phyloP scores from a whole-genome alignment of 1,140 invertebrate species.

The Ceratoteleas bidentatus region DNA sequence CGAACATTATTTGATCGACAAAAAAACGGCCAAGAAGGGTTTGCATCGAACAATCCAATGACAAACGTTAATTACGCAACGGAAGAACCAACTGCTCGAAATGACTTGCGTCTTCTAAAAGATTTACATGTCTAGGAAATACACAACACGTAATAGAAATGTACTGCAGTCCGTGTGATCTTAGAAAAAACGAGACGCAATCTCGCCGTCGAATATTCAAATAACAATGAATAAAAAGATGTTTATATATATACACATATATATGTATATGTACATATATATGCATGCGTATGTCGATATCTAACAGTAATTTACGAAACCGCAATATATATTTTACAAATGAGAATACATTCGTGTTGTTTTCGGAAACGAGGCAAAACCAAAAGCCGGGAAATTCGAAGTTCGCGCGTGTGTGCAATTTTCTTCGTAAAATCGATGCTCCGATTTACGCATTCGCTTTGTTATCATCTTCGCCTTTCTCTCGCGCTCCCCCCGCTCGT shows the following conservation, averaged over 20 bases:
- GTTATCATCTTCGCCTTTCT: slow-evolving; percentile 34
- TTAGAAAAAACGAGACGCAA: slow-evolving; percentile 67
- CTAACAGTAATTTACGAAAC: slow-evolving; percentile 67
- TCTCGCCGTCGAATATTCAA: slow-evolving; percentile 65
- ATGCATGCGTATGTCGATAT: slow-evolving; percentile 60
- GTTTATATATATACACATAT: slow-evolving; percentile 61
- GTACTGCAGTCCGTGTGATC: slow-evolving; percentile 66
- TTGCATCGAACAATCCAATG: slow-evolving; percentile 56
- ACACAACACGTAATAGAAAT: slow-evolving; percentile 67
- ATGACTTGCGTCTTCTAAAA: slow-evolving; percentile 63
- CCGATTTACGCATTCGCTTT: slow-evolving; percentile 58
- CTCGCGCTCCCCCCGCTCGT: slow-evolving; percentile 2
- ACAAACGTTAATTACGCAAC: slow-evolving; percentile 60
- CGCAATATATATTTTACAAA: slow-evolving; percentile 68
- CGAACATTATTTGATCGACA: slow-evolving; percentile 26
- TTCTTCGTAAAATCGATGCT: slow-evolving; percentile 58
- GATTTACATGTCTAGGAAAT: slow-evolving; percentile 67
- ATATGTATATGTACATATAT: slow-evolving; percentile 61
- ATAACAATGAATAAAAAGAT: slow-evolving; percentile 69
- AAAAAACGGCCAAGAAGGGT: slow-evolving; percentile 34
- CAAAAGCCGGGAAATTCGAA: slow-evolving; percentile 58
- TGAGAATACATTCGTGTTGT: slow-evolving; percentile 64
- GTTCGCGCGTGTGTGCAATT: slow-evolving; percentile 62
- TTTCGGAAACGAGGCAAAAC: slow-evolving; percentile 48
- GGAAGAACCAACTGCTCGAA: slow-evolving; percentile 63